Base-by-base conservation (phyloP, 2,113 vertebrate species). In the Eretmochelys imbricata region DNA sequence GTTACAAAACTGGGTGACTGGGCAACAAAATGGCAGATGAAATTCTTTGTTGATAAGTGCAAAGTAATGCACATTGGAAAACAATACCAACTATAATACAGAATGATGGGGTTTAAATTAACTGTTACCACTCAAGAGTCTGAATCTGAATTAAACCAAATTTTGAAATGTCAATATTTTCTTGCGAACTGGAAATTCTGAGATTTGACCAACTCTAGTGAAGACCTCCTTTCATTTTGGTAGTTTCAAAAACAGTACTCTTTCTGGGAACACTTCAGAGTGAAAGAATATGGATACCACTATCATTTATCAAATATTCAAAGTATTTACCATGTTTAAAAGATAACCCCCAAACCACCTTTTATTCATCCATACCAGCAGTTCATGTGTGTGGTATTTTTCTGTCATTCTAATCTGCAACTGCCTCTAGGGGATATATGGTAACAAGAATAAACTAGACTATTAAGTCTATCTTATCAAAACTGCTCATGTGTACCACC, bases 401-500 rank as follows among this genome's bases (percentile, higher is more conserved):
- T 75, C 89, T 57, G 12, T 86, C 51, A 27, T 85, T 88, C 53
- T 89, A 24, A 72, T 89, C 93, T 65, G 49, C 4, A 35, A 17
- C 16, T 76, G 1, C 10, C 38, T 92, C 38, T 0, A 1, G 88
- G 49, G 79, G 35, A 75, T 51, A 11, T 65, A 76, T 46, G 29
- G 75, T 87, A 72, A 62, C 48, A 27, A 0, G 0, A 55, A 50
- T 59, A 72, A 94, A 42, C 13, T 17, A 19, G 2, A 1, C n/a
- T 14, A 87, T 87, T 85, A 87, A 16, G 42, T 82, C 65, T 92
- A 35, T 57, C 57, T 92, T 79, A 93, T 93, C 38, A 2, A 54
- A 76, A 25, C 84, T 87, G 35, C 38, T 91, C 69, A 35, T 17
- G 85, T 79, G 51, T 4, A 2, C 7, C 59, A 38, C 13, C 25